Conservation (phyloP, 2,888 invertebrate species). For the Chymomyza amoena region DNA sequence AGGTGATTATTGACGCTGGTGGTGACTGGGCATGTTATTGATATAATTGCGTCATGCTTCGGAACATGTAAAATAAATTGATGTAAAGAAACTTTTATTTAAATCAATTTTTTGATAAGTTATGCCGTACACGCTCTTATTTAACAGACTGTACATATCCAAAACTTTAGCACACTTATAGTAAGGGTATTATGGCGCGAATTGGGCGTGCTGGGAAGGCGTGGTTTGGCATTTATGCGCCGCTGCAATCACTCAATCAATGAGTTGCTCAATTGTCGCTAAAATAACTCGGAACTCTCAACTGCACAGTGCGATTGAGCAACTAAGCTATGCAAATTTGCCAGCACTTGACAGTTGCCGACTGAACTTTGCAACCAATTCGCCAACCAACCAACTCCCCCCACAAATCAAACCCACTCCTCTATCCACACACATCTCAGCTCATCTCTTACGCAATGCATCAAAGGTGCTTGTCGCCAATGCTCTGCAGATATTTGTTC, state of each 20-base stretch:
- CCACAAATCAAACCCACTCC: neutral
- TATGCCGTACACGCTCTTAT: too few species aligned
- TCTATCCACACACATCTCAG: too few species aligned
- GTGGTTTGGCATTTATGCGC: slow-evolving; percentile 44
- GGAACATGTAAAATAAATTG: too few species aligned
- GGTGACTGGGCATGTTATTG: too few species aligned
- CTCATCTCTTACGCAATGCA: neutral
- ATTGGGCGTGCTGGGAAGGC: neutral
- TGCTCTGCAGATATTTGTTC: slow-evolving; percentile 58
- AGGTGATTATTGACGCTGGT: too few species aligned
- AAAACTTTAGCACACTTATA: too few species aligned
- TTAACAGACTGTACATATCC: too few species aligned
- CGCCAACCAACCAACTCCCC: slow-evolving; percentile 1
- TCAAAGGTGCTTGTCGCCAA: slow-evolving; percentile 49
- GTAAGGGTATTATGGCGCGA: neutral
- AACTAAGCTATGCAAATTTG: slow-evolving; percentile 67
- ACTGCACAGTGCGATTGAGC: slow-evolving; percentile 59
- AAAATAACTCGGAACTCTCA: slow-evolving; percentile 1
- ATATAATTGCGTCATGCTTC: too few species aligned
- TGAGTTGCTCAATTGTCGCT: slow-evolving; percentile 66
- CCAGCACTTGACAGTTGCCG: slow-evolving; percentile 2
- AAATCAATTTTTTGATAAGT: too few species aligned
- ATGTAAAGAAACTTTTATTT: too few species aligned
- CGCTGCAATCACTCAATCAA: slow-evolving; percentile 64
- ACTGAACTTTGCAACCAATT: slow-evolving; percentile 14